Evolutionary conservation across 2,797 vertebrate genomes (phyloP).

Genomic region (Acropternis orthonyx): DNA sequence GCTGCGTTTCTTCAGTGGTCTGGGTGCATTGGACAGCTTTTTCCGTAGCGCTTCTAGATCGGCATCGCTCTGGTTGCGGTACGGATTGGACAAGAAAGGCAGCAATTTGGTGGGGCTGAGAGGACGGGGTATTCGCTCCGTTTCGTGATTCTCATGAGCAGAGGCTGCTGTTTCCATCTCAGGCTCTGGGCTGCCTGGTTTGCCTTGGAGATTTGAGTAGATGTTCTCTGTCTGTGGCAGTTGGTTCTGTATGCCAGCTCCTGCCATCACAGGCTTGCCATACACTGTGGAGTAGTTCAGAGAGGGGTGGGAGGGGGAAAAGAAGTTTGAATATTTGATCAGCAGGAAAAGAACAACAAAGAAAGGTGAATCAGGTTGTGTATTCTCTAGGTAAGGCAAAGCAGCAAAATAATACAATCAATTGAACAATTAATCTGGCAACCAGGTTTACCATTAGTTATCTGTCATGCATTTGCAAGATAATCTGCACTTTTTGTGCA

Average conservation of each 20-base stretch:
- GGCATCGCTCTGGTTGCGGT: conserved; percentile 94
- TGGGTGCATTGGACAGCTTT: conserved; percentile 90
- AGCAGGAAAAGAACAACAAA: background rate
- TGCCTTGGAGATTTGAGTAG: conserved; percentile 71
- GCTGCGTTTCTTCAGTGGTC: conserved; percentile 96
- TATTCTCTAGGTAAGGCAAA: background rate
- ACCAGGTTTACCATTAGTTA: background rate
- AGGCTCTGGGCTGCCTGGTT: conserved; percentile 77
- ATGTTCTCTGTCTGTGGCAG: conserved; percentile 47
- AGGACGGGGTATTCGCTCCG: conserved; percentile 89
- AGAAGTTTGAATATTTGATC: background rate
- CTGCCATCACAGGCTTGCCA: conserved; percentile 89
- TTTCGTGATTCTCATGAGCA: conserved; percentile 77
- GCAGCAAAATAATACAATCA: background rate
- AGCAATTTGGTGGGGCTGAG: conserved; percentile 96
- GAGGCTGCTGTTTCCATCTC: conserved; percentile 73
- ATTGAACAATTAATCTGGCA: background rate
- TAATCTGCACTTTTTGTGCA: background rate
- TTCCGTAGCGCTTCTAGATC: conserved; percentile 93
- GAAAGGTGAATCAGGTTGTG: background rate
- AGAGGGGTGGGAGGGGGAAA: background rate
- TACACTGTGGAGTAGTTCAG: conserved; percentile 80
- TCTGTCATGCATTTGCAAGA: background rate
- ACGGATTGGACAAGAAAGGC: conserved; percentile 93
- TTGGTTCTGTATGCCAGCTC: conserved; percentile 64